A percentile compares a stretch with the other conserved stretches of the same genome.
phyloP scores from a whole-genome alignment of 2,888 invertebrate species.

The Athripsodes cinereus region DNA sequence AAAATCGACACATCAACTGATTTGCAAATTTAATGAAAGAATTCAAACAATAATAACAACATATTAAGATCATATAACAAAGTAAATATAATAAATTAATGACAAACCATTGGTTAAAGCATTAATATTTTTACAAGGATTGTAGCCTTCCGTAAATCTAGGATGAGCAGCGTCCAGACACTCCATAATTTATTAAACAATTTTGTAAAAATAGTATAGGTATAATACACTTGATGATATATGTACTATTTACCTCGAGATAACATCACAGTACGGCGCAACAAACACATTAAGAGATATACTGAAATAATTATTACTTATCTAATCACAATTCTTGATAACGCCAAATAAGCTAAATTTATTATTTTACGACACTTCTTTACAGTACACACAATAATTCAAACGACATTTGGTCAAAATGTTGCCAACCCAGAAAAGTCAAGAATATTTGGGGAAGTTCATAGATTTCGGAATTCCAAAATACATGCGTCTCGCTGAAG shows the following conservation, averaged over 20 bases:
- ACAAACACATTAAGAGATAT: background rate
- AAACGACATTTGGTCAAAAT: too few species aligned
- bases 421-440: too few species aligned
- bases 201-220: background rate
- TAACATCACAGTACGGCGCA: slow-evolving; percentile 7
- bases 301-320: background rate
- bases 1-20: too few species aligned
- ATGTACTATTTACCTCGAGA: slow-evolving; percentile 12
- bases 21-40: too few species aligned
- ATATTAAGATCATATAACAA: background rate
- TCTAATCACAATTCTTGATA: background rate
- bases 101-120: slow-evolving; percentile 7
- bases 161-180: slow-evolving; percentile 16
- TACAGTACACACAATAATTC: too few species aligned
- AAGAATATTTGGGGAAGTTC: too few species aligned
- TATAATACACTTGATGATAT: background rate
- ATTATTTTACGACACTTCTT: too few species aligned
- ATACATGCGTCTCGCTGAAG: too few species aligned
- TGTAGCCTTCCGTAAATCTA: slow-evolving; percentile 7
- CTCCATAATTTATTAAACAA: background rate
- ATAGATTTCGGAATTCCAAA: too few species aligned
- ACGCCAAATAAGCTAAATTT: too few species aligned
- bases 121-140: background rate
- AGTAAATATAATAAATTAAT: background rate
- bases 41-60: background rate